Evolutionary conservation across 2,113 vertebrate genomes (phyloP).

Genomic region (Rhipidura dahli): DNA sequence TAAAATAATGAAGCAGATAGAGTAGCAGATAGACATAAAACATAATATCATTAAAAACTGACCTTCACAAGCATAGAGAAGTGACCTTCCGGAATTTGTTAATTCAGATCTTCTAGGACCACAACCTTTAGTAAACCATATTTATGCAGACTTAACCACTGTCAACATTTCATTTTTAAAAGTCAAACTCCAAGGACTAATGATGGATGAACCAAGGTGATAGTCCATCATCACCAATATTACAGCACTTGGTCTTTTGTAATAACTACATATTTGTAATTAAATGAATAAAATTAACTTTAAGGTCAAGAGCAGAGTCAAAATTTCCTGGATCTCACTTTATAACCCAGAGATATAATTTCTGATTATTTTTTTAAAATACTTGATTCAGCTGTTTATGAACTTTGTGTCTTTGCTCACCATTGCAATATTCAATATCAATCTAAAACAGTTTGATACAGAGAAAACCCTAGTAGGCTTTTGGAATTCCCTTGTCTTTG

Average conservation of each 20-base stretch:
- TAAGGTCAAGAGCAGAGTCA: background rate
- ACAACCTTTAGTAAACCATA: background rate
- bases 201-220: background rate
- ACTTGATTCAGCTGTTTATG: background rate
- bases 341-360: background rate
- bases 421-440: background rate
- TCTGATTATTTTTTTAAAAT: background rate
- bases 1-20: background rate
- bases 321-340: background rate
- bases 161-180: background rate
- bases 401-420: background rate
- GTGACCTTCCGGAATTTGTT: background rate
- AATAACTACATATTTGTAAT: background rate
- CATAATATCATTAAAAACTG: constrained; percentile 2
- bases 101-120: background rate
- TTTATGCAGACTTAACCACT: background rate
- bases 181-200: background rate
- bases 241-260: background rate
- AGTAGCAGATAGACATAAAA: background rate
- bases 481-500: background rate
- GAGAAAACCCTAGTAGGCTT: background rate
- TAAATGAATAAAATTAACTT: background rate
- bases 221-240: background rate
- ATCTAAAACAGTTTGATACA: background rate
- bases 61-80: background rate